These are phyloP conservation scores for Lottia gigantea DNA, from an alignment of 2,888 invertebrate species.

Conservation along the genomic window DNA sequence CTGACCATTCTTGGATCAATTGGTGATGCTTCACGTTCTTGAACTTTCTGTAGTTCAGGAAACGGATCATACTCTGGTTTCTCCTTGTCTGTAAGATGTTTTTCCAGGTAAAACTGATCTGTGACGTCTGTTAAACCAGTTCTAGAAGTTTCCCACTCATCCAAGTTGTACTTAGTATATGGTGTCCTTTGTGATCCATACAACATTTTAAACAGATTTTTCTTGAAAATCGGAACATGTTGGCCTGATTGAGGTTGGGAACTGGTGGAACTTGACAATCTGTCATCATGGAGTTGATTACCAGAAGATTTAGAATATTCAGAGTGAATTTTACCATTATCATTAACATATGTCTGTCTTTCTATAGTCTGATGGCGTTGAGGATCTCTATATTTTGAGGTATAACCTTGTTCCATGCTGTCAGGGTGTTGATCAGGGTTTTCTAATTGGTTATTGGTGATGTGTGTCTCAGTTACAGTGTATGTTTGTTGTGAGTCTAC, in stretches of 20 bases:
- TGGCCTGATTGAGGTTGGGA: neutral
- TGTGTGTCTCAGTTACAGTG: no score
- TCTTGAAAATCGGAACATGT: neutral
- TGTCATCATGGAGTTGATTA: neutral
- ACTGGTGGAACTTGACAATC: neutral
- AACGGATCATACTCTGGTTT: neutral
- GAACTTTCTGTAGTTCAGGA: neutral
- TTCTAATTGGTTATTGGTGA: no score
- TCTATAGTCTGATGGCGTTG: neutral
- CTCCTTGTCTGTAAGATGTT: neutral
- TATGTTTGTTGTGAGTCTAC: no score
- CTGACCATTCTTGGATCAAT: neutral
- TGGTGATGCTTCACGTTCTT: neutral
- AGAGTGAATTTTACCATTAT: neutral
- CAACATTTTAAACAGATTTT: constrained; percentile 2
- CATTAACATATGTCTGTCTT: neutral
- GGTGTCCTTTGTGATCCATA: neutral
- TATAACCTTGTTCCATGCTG: neutral
- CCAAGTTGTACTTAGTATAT: neutral
- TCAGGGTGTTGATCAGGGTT: no score
- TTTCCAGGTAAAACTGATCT: neutral
- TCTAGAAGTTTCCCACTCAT: neutral
- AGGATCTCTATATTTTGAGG: neutral
- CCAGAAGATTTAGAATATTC: neutral
- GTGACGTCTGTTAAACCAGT: neutral